Base-by-base conservation (phyloP, 2,888 invertebrate genomes). In the Chrysodeixis includens region DNA sequence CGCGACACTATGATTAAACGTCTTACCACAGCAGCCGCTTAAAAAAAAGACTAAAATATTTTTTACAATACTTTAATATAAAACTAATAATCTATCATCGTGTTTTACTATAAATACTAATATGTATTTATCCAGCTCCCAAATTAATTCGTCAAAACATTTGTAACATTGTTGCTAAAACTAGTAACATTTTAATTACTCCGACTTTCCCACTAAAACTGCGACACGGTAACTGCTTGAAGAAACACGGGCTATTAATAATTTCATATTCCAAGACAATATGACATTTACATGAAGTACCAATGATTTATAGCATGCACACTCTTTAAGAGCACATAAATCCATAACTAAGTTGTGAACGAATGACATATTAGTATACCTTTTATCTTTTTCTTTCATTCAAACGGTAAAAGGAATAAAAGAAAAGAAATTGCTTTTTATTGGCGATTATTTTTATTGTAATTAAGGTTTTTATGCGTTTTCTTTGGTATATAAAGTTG, bases 241-340 rank as follows among this genome's bases (percentile, higher is more conserved):
- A 70, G 74, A 76, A 82, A 78, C 79, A 79, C 71, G 72, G 57
- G 81, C 84, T 75, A 85, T 88, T 82, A 84, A 84, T 87, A 82
- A 88, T 85, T 83, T 81, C 73, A 76, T 84, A 82, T 79, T 78
- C 82, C 76, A 62, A 76, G 70, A 71, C 77, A 78, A 77, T 79
- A 75, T 74, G 89, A 86, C 87, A 81, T 83, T 79, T 83, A 88
- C 88, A 89, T 85, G 84, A 81, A 78, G 81, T 75, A 78, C 73
- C 56, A 74, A 64, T 83, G 84, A 88, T 88, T 84, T 81, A 86
- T 71, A 53, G 22, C 51, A 56, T 35, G 63, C 70, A 61, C 56
- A 67, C 69, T 52, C 63, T 58, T 69, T 66, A 54, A 61, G 12
- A 63, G 30, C 56, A 61, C 55, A 69, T 80, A 78, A 69, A 76